Percentiles rank a stretch among this genome's conserved stretches.
Evolutionary conservation across 1,140 invertebrate genomes (phyloP).

Genomic region (Luehdorfia chinensis): DNA sequence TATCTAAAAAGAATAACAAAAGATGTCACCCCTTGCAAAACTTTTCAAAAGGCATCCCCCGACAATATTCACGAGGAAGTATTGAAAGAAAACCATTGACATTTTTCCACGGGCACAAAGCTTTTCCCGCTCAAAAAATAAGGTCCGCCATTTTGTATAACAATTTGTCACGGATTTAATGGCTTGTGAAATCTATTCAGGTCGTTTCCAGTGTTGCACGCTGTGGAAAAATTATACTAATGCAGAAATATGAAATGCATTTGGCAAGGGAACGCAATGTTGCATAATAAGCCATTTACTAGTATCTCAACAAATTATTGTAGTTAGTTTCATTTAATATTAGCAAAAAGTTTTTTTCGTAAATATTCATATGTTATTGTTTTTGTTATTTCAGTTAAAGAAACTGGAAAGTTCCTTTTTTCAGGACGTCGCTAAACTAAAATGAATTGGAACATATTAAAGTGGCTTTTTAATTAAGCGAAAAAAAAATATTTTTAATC

Average conservation of each 20-base stretch:
- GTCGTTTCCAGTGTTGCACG: conserved; percentile 19
- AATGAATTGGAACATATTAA: no score
- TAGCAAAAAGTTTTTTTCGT: no score
- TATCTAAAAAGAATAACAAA: no score
- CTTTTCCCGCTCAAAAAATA: conserved; percentile 57
- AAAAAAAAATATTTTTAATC: no score
- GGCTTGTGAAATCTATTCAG: conserved; percentile 66
- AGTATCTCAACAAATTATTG: not conserved
- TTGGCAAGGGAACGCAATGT: conserved; percentile 7
- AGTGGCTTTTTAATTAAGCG: no score
- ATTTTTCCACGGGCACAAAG: conserved; percentile 49
- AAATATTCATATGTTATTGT: no score
- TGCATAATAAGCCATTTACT: conserved; percentile 5
- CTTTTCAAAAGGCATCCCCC: conserved; percentile 39
- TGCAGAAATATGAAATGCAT: conserved; percentile 22
- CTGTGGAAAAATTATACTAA: conserved; percentile 42
- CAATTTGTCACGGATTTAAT: conserved; percentile 66
- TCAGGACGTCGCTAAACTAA: no score
- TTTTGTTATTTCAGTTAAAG: no score
- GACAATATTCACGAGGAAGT: conserved; percentile 38
- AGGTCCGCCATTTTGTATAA: conserved; percentile 56
- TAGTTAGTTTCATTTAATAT: conserved; percentile 2
- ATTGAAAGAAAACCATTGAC: conserved; percentile 63
- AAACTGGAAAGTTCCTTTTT: no score
- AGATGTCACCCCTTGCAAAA: conserved; percentile 28